These are phyloP conservation scores for Prenolepis imparis DNA, from an alignment of 2,888 invertebrate genomes.

Conservation along the genomic window DNA sequence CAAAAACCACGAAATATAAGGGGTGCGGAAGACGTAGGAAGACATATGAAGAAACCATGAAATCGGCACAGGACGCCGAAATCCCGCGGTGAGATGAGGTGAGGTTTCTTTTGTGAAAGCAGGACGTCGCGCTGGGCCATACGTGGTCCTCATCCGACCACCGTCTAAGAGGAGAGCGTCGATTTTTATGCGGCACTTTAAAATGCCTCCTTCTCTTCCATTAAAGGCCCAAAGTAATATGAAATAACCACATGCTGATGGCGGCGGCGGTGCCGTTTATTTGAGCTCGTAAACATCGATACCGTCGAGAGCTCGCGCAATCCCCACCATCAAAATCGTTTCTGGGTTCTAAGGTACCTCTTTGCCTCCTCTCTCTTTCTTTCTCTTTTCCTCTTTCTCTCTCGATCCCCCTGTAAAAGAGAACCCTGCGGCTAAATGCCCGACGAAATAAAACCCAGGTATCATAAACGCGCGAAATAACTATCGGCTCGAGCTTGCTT, in stretches of 20 bases:
- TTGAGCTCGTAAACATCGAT: slow-evolving; percentile 85
- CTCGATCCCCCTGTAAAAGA: slow-evolving; percentile 20
- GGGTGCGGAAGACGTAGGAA: slow-evolving; percentile 31
- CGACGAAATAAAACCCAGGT: slow-evolving; percentile 75
- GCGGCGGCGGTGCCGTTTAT: slow-evolving; percentile 79
- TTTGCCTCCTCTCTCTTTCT: slow-evolving; percentile 40
- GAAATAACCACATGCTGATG: slow-evolving; percentile 80
- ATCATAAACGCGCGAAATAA: slow-evolving; percentile 82
- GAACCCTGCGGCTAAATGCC: slow-evolving; percentile 73
- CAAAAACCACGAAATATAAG: slow-evolving; percentile 21
- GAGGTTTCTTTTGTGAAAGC: slow-evolving; percentile 71
- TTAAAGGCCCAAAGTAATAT: slow-evolving; percentile 84
- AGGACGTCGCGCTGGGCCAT: slow-evolving; percentile 26
- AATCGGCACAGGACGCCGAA: slow-evolving; percentile 62
- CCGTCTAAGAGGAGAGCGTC: slow-evolving; percentile 70
- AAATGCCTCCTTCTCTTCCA: slow-evolving; percentile 70
- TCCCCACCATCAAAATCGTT: slow-evolving; percentile 41
- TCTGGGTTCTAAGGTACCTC: slow-evolving; percentile 42
- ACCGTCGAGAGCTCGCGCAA: slow-evolving; percentile 62
- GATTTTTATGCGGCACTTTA: slow-evolving; percentile 84
- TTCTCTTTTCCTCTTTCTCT: neutral
- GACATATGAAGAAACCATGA: slow-evolving; percentile 20
- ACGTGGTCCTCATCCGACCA: slow-evolving; percentile 65
- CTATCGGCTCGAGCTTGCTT: slow-evolving; percentile 67
- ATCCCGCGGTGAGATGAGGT: slow-evolving; percentile 73